phyloP scores from a whole-genome alignment of 2,113 vertebrate genomes.

The Pollachius pollachius region DNA sequence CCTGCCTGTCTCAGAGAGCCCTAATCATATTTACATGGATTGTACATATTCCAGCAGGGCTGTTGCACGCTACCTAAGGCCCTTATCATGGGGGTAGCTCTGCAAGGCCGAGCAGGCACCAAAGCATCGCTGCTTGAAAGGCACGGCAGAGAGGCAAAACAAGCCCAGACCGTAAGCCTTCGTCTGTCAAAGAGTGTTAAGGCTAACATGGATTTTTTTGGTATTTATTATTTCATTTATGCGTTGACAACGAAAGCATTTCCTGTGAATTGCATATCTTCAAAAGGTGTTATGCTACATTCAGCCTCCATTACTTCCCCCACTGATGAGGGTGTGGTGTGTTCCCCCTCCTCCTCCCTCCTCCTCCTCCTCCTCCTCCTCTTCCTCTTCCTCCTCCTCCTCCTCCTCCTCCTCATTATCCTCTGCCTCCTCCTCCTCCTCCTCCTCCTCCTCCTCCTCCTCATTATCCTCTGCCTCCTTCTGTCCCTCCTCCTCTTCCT shows the following conservation, averaged over 20 bases:
- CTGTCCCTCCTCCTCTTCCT: slow-evolving; percentile 12
- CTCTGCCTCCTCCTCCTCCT: too few relatives aligned
- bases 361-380: slow-evolving; percentile 21
- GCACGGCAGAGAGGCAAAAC: slow-evolving; percentile 1
- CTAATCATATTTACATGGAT: slow-evolving; percentile 44
- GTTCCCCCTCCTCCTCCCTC: background rate
- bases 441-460: slow-evolving; percentile 21
- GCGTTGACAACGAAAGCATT: background rate
- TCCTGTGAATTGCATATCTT: slow-evolving; percentile 25
- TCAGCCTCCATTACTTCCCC: too few relatives aligned
- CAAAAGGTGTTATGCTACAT: slow-evolving; percentile 10
- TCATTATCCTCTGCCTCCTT: background rate
- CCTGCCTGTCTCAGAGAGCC: slow-evolving; percentile 15
- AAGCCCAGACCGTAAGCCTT: slow-evolving; percentile 1
- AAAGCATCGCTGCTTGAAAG: slow-evolving; percentile 14
- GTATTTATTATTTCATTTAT: slow-evolving; percentile 15
- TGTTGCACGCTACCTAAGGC: background rate
- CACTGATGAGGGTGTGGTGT: too few relatives aligned
- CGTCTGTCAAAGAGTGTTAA: slow-evolving; percentile 1
- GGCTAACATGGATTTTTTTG: slow-evolving; percentile 7
- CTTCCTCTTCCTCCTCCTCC: background rate
- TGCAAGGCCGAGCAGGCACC: slow-evolving; percentile 19
- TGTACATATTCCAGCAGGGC: slow-evolving; percentile 30
- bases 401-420: too few relatives aligned
- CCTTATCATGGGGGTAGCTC: slow-evolving; percentile 10